Base-by-base conservation (phyloP, 1,140 invertebrate genomes). In the Drosophila parabipectinata region DNA sequence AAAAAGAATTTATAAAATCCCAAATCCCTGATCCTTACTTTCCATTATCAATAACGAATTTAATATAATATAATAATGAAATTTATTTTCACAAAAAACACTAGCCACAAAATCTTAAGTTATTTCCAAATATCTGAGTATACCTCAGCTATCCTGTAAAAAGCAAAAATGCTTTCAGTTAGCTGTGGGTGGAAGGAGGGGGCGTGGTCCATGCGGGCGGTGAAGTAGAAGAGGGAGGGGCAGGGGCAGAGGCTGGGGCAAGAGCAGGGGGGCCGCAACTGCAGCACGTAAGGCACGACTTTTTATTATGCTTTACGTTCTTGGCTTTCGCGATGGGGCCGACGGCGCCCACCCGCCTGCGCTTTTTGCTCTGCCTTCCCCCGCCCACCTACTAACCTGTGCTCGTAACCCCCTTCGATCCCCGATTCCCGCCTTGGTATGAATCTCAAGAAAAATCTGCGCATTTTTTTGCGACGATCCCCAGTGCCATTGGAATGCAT, bases 271-370 rank as follows among this genome's bases (percentile, higher is more conserved):
- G 37, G 45, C 61, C 50, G 58, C 61, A 60, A 77, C 77, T 67
- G 81, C 81, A 87, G 81, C 81, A 85, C 81, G 81, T 85, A 87
- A 85, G 78, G 81, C 81, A 85, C 81, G 81, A 85, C 78, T 85
- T 85, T 87, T 85, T 85, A 85, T 85, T 81, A 85, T 85, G 82
- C 82, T 85, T 85, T 87, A 87, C 81, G 81, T 81, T 85, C 77
- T 41, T 64, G 74, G 73, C 72, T 62, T 73, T 67, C 54, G 61
- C 60, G 72, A 59, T 80, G 63, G 61, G 81, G 81, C 81, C 81
- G 85, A 69, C 81, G 81, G 81, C 81, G 81, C 81, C 81, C 81
- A 84, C 81, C 81, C 81, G 81, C 81, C 81, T 84, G 81, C 81
- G 81, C 72, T 80, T 80, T 80, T 85, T 80, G 62, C 77, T 21